Base-by-base conservation (phyloP, 2,113 vertebrate genomes). In the Gnathonemus echidnorhynchus region DNA sequence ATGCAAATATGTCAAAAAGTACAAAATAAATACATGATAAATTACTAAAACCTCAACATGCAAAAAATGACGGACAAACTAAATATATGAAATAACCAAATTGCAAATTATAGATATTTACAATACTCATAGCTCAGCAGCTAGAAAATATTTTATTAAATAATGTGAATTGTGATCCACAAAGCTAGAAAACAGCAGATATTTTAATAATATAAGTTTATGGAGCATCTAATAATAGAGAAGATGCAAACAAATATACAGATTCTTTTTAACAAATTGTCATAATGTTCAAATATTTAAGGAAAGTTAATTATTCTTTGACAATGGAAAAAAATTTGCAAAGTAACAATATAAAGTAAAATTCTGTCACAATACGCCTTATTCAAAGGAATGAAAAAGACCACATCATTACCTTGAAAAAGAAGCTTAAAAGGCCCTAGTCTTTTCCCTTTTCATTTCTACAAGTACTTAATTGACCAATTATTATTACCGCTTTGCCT, bases 401-500 rank as follows among this genome's bases (percentile, higher is more conserved):
- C 35, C 35, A 66, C 87, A 66, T 62, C 53, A 88, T 88, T 39
- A 39, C 52, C 52, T 88, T 42, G 50, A 62, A 88, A 88, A 88
- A 66, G 87, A 88, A 27, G 86, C 39, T 88, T 45, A 66, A 88
- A 88, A 88, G 62, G 52, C 31, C 42, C 13, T 35, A 88, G 87
- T 49, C 15, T 88, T 88, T 88, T 39, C 15, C 6, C 21, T 74
- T 39, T 88, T 90, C 74, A 49, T 62, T 90, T 88, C 92, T 94
- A 93, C 92, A 95, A 95, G 93, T 95, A 96, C 93, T 90, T 96
- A 96, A 96, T 94, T 95, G 94, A 96, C 95, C 95, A 96, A 95
- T 96, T 96, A 97, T 95, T 95, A 94, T 91, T 94, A 93, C 93
- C 93, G 95, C 89, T 92, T 74, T 93, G 93, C 95, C 95, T 95